These are phyloP conservation scores for Leptinotarsa haldemani DNA, from an alignment of 2,888 invertebrate species.

Conservation along the genomic window DNA sequence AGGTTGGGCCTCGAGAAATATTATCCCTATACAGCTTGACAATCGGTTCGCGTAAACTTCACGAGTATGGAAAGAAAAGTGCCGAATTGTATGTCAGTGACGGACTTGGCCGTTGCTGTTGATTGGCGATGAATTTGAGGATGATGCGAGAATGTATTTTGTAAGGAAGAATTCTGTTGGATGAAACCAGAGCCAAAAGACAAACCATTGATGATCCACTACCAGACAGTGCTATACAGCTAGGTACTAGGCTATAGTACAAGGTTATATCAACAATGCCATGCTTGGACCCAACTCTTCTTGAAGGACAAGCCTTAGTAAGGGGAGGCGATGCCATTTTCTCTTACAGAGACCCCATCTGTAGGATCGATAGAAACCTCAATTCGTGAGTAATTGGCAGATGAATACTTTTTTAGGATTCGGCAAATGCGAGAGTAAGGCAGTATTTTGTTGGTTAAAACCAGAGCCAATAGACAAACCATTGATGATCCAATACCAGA, in stretches of 20 bases:
- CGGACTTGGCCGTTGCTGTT: background rate
- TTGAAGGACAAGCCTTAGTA: no score
- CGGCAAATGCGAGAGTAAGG: background rate
- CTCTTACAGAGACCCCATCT: no score
- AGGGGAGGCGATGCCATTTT: no score
- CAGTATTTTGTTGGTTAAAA: background rate
- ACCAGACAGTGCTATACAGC: no score
- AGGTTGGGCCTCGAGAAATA: constrained; percentile 26
- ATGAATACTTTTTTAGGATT: no score
- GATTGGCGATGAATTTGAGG: background rate
- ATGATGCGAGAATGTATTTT: background rate
- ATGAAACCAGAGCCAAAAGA: background rate
- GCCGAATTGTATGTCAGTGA: background rate
- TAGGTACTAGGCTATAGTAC: no score
- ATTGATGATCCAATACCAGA: no score
- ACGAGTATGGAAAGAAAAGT: background rate
- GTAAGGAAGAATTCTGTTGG: background rate
- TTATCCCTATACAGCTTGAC: constrained; percentile 24
- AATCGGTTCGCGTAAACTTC: constrained; percentile 11
- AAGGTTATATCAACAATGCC: no score
- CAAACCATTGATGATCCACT: no score
- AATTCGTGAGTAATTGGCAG: no score
- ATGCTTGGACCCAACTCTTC: no score
- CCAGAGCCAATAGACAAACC: background rate
- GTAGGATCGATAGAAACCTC: no score